Conservation (phyloP, 2,113 vertebrate species). For the Atrichornis clamosus region DNA sequence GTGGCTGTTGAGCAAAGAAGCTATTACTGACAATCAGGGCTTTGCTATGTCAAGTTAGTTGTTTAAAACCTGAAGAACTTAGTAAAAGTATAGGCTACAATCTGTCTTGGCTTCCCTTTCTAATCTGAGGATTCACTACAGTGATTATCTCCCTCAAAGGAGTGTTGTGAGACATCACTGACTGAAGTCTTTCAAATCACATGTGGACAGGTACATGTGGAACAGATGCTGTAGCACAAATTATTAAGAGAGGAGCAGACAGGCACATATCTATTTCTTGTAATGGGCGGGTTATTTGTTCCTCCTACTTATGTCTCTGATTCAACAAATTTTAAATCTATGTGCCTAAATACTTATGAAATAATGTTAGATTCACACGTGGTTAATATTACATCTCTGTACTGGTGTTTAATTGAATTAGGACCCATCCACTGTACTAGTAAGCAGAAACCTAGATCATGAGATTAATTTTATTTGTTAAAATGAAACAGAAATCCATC, state of each 20-base stretch:
- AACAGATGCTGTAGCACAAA: not conserved
- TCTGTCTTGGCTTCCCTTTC: not conserved
- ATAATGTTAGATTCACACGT: not conserved
- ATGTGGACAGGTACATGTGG: not conserved
- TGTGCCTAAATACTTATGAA: not conserved
- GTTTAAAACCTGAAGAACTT: not conserved
- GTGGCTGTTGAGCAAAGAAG: not conserved
- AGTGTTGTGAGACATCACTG: not conserved
- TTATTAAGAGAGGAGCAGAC: not conserved
- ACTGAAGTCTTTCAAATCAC: not conserved
- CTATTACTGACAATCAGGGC: not conserved
- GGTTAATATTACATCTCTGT: not conserved
- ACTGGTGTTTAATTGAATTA: not conserved
- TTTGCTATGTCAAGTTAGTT: not conserved
- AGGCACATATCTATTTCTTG: not conserved
- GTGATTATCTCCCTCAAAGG: not conserved
- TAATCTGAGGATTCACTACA: not conserved
- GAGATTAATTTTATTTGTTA: not conserved
- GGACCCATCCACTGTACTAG: not conserved
- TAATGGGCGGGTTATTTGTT: not conserved
- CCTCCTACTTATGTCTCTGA: not conserved
- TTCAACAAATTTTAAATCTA: not conserved
- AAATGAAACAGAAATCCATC: not conserved
- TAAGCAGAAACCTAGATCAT: not conserved
- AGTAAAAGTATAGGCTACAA: not conserved